Evolutionary conservation across 2,113 vertebrate species (phyloP).

Genomic region (Ancistrus triradiatus): DNA sequence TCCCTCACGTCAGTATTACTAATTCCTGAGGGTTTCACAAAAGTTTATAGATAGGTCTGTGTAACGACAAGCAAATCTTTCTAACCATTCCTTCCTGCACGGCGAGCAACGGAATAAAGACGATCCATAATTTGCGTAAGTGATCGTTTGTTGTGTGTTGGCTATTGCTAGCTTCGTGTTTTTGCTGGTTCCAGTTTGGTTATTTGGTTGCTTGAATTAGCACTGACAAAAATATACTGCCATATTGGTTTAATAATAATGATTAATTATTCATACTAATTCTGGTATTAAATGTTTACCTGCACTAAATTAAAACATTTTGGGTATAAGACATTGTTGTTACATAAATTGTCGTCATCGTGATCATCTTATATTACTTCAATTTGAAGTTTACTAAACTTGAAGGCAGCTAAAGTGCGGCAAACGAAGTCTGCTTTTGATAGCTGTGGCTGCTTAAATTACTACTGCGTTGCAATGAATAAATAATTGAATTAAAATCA

Average conservation of each 20-base stretch:
- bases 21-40: conserved; percentile 37
- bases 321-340: no score
- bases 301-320: no score
- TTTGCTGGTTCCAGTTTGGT: background rate
- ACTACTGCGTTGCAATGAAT: no score
- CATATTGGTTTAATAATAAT: no score
- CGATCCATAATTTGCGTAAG: background rate
- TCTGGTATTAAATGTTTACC: no score
- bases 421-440: no score
- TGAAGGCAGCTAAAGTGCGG: background rate
- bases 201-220: background rate
- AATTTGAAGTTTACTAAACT: no score
- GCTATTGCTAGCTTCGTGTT: background rate
- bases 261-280: no score
- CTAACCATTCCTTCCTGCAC: background rate
- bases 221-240: no score
- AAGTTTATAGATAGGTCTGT: conserved; percentile 54
- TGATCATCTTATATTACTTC: no score
- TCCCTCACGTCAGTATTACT: conserved; percentile 45
- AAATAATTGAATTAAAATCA: conserved; percentile 10
- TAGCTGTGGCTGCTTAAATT: no score
- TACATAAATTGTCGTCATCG: no score
- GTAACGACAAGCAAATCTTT: background rate
- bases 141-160: background rate
- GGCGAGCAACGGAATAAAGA: background rate